Conservation (phyloP, 2,888 invertebrate species). For the Aporophyla nigra region DNA sequence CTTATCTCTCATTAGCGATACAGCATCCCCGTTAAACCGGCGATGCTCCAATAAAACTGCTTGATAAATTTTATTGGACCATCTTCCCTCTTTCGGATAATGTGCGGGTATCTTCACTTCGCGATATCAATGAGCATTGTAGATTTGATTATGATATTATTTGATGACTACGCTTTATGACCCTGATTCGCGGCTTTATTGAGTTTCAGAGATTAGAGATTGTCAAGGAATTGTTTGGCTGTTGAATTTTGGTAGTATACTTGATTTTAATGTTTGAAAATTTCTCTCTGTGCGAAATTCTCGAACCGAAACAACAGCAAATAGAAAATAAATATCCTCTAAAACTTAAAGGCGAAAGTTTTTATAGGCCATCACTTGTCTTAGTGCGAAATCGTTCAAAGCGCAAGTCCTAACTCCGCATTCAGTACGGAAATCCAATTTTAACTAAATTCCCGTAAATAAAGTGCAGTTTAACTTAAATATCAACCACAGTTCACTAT, state of each 20-base stretch:
- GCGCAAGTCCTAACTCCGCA: conserved; percentile 3
- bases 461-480: conserved; percentile 44
- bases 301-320: neutral
- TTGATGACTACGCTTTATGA: conserved; percentile 62
- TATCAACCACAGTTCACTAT: conserved; percentile 47
- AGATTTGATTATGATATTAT: conserved; percentile 63
- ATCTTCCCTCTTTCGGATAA: conserved; percentile 57
- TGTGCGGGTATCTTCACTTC: conserved; percentile 52
- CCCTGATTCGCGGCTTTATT: conserved; percentile 53
- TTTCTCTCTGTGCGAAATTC: conserved; percentile 3
- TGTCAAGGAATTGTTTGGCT: conserved; percentile 40
- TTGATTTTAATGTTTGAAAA: conserved; percentile 19
- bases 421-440: conserved; percentile 25
- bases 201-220: conserved; percentile 56
- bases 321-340: conserved; percentile 15
- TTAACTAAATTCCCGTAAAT: conserved; percentile 42
- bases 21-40: conserved; percentile 74
- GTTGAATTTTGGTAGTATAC: neutral
- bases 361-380: conserved; percentile 27
- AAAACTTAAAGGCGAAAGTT: conserved; percentile 4
- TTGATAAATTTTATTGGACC: conserved; percentile 76
- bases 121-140: conserved; percentile 67
- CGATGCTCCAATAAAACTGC: conserved; percentile 77
- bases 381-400: conserved; percentile 10
- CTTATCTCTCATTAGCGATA: conserved; percentile 82